These are phyloP conservation scores for Xerus inauris DNA, from an alignment of 2,113 vertebrate genomes.

Conservation along the genomic window DNA sequence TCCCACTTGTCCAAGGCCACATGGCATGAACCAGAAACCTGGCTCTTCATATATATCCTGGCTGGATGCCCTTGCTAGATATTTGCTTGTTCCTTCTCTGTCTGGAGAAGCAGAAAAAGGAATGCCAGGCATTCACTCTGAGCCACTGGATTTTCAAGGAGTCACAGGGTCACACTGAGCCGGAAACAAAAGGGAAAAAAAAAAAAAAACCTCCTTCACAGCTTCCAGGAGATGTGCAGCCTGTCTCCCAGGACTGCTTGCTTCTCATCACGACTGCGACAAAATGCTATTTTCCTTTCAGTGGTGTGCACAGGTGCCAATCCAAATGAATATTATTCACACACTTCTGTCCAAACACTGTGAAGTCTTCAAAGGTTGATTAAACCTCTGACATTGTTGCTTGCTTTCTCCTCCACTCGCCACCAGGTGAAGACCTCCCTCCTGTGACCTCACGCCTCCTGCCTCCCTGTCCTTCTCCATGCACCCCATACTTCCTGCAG, in stretches of 20 bases:
- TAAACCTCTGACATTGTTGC: constrained; percentile 16
- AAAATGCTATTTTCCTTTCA: constrained; percentile 64
- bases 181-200: constrained; percentile 43
- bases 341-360: constrained; percentile 72
- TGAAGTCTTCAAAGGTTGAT: constrained; percentile 73
- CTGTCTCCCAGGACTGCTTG: constrained; percentile 33
- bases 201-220: neutral
- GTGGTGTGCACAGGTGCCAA: neutral
- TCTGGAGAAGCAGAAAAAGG: constrained; percentile 12
- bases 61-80: neutral
- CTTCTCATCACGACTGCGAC: constrained; percentile 12
- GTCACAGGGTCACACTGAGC: constrained; percentile 63
- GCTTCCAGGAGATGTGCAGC: neutral
- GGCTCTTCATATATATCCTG: neutral
- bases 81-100: neutral
- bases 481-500: rapidly evolving
- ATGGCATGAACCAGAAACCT: neutral
- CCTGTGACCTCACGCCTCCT: neutral
- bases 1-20: neutral
- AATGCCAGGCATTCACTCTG: constrained; percentile 45
- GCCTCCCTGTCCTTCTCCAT: neutral
- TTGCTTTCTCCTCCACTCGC: neutral
- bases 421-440: constrained; percentile 55
- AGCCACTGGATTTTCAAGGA: constrained; percentile 68
- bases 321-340: constrained; percentile 56